These are phyloP conservation scores for Beris morrisii DNA, from an alignment of 2,888 invertebrate genomes.

Conservation along the genomic window DNA sequence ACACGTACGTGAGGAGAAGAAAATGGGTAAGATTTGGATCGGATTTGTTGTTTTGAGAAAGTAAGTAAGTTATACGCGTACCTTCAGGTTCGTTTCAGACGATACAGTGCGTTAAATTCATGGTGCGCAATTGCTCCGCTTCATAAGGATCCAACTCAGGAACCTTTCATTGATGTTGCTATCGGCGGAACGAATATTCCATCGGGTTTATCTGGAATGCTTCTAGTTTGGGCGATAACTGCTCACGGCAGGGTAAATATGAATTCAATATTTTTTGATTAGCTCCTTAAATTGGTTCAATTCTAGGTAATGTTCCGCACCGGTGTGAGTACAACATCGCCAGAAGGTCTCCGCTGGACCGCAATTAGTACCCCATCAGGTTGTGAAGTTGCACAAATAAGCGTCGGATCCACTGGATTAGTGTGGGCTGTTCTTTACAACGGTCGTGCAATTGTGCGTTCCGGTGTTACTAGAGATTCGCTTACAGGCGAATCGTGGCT, in stretches of 20 bases:
- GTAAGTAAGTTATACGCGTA: background rate
- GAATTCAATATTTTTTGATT: background rate
- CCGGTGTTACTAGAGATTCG: slow-evolving; percentile 76
- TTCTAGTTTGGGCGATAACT: slow-evolving; percentile 91
- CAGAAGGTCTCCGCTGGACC: slow-evolving; percentile 87
- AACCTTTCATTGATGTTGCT: slow-evolving; percentile 89
- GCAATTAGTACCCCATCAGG: slow-evolving; percentile 75
- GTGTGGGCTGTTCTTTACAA: slow-evolving; percentile 87
- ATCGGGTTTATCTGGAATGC: slow-evolving; percentile 72
- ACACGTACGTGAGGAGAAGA: slow-evolving; percentile 83
- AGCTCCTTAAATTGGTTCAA: background rate
- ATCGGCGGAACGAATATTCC: slow-evolving; percentile 84
- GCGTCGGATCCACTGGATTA: slow-evolving; percentile 81
- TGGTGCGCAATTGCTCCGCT: slow-evolving; percentile 91
- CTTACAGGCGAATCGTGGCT: slow-evolving; percentile 72
- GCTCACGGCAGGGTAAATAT: slow-evolving; percentile 76
- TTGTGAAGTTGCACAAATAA: slow-evolving; percentile 81
- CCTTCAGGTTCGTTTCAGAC: slow-evolving; percentile 64
- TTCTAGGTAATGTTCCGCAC: slow-evolving; percentile 80
- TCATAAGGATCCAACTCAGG: slow-evolving; percentile 85
- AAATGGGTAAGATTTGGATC: slow-evolving; percentile 64
- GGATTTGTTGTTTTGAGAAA: background rate
- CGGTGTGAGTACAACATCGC: slow-evolving; percentile 77
- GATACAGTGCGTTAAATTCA: slow-evolving; percentile 86
- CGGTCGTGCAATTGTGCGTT: slow-evolving; percentile 79